phyloP scores from a whole-genome alignment of 1,140 invertebrate species.

The Maniola jurtina region DNA sequence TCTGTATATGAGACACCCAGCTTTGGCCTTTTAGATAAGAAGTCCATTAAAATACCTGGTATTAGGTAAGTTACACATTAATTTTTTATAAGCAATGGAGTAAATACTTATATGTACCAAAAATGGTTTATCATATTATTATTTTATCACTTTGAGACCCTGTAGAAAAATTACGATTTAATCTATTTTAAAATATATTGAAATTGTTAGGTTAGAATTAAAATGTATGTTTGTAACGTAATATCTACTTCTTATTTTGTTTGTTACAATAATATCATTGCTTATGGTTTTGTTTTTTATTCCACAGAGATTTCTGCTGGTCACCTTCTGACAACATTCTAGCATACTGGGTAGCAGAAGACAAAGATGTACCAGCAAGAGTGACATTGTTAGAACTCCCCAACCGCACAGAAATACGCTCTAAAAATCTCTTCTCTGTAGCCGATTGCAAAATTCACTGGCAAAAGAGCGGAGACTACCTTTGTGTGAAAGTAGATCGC shows the following conservation, averaged over 20 bases:
- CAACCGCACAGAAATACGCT: conserved; percentile 93
- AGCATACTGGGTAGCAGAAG: conserved; percentile 99
- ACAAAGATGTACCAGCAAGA: conserved; percentile 93
- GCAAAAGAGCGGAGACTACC: conserved; percentile 98
- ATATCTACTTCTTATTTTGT: too few species aligned
- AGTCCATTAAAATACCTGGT: conserved; percentile 94
- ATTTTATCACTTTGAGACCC: too few species aligned
- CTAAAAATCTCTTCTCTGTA: conserved; percentile 98
- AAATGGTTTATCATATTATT: too few species aligned
- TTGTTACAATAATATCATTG: not conserved
- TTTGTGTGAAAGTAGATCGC: conserved; percentile 98
- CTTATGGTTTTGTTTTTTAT: not conserved
- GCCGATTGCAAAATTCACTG: conserved; percentile 99
- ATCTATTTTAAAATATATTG: too few species aligned
- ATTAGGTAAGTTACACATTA: conserved; percentile 78
- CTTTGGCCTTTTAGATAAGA: conserved; percentile 95
- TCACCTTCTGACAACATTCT: conserved; percentile 97
- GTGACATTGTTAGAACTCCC: conserved; percentile 92
- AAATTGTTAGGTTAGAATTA: too few species aligned
- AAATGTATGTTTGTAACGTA: too few species aligned
- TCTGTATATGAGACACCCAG: conserved; percentile 98
- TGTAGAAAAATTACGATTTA: too few species aligned
- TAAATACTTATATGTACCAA: too few species aligned
- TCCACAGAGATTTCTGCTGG: conserved; percentile 94
- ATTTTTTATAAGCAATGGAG: too few species aligned